Evolutionary conservation across 2,797 vertebrate species (phyloP), one percentile per base, ranked within the genome.

Genomic region (Peromyscus nudipes): DNA sequence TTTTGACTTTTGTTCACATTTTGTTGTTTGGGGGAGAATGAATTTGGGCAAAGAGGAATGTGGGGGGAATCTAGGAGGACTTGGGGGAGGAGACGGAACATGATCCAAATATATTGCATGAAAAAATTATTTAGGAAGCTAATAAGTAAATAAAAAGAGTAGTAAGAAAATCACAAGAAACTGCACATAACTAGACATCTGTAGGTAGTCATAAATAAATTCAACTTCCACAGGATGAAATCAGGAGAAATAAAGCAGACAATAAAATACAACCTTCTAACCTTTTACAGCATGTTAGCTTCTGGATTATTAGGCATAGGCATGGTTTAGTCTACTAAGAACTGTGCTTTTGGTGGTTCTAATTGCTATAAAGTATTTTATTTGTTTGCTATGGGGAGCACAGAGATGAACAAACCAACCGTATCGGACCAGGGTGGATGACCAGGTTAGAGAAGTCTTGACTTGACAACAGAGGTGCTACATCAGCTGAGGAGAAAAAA

Each of bases 121-220:
- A 73, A 64, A 69, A 64, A 83, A 43, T 31, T 64, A 64, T 83
- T 43, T 83, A 43, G 55, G 60, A 83, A 64, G 37, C 27, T 14
- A 31, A 31, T 83, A 60, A 37, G n/a, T 71, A 37, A 40, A 73
- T 81, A 21, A 40, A 82, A 60, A 85, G 23, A 62, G 11, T 10
- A 83, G 60, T 52, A 92, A 87, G 31, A 3, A 76, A 75, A 73
- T 87, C 46, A n/a, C 75, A 79, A 86, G 60, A 90, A 43, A 90
- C 6, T 12, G 91, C 34, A 89, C 17, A n/a, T 76, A 86, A n/a
- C 23, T 8, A 46, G 40, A 49, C 31, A 67, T 25, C 6, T 67
- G 80, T 4, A 71, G 6, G 31, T 67, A 89, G 57, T 77, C 46
- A 60, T 64, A 52, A 34, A 69, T 27, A 16, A 95, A 81, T 40